A percentile compares a stretch with the other conserved stretches of the same genome.
These are phyloP conservation scores for Sisor rabdophorus DNA, from an alignment of 2,113 vertebrate genomes.

Conservation along the genomic window DNA sequence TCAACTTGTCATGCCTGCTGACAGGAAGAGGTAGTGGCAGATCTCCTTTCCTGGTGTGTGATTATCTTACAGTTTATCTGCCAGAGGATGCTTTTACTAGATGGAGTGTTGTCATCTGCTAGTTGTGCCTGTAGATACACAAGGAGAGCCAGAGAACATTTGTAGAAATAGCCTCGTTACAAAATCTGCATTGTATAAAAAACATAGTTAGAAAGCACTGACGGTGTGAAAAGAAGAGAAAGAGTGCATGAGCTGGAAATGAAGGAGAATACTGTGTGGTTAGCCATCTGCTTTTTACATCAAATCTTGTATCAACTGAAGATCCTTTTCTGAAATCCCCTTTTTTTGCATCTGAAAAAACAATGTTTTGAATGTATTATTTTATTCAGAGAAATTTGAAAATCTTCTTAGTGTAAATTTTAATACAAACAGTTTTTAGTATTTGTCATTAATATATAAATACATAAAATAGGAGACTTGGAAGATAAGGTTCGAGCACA, in stretches of 20 bases:
- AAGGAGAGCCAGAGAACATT: conserved; percentile 23
- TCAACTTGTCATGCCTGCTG: conserved; percentile 73
- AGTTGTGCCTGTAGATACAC: conserved; percentile 16
- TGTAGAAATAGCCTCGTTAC: conserved; percentile 18
- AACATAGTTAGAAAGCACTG: conserved; percentile 17
- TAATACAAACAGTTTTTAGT: conserved; percentile 4
- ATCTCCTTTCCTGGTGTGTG: conserved; percentile 67
- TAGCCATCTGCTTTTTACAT: conserved; percentile 61
- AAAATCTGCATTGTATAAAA: conserved; percentile 20
- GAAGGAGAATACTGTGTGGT: conserved; percentile 8
- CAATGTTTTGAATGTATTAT: conserved; percentile 53
- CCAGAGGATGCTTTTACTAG: conserved; percentile 58
- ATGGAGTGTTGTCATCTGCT: conserved; percentile 46
- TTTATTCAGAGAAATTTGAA: conserved; percentile 53
- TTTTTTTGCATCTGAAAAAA: conserved; percentile 40
- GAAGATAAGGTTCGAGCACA: not conserved
- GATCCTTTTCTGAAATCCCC: conserved; percentile 30
- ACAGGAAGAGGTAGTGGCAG: conserved; percentile 66
- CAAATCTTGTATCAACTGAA: conserved; percentile 40
- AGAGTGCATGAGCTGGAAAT: conserved; percentile 2
- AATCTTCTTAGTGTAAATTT: conserved; percentile 24
- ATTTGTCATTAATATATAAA: not conserved
- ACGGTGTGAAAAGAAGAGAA: conserved; percentile 17
- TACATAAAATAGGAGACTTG: not conserved
- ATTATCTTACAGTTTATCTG: conserved; percentile 69